These are phyloP conservation scores for Notodonta ziczac DNA, from an alignment of 2,888 invertebrate species.

Conservation along the genomic window DNA sequence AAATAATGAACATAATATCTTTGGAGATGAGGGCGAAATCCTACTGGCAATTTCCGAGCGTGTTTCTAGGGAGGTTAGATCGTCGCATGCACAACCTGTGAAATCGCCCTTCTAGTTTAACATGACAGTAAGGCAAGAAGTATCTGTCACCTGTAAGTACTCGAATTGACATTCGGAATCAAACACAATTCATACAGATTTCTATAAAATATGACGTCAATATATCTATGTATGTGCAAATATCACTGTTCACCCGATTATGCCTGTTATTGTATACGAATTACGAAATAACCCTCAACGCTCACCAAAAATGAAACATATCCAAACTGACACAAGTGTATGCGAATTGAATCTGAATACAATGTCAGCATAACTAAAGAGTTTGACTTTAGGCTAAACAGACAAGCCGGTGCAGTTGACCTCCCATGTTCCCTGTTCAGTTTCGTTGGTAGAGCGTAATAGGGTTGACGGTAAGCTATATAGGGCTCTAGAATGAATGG, in stretches of 20 bases:
- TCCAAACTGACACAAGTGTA: conserved; percentile 55
- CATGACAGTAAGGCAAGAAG: too few species aligned
- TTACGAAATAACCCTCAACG: conserved; percentile 33
- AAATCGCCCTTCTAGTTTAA: too few species aligned
- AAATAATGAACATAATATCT: too few species aligned
- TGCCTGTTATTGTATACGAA: conserved; percentile 32
- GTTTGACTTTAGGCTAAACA: conserved; percentile 64
- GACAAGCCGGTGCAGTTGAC: conserved; percentile 46
- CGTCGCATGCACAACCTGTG: too few species aligned
- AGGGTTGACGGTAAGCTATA: conserved; percentile 40
- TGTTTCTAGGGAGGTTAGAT: too few species aligned
- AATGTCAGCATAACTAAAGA: conserved; percentile 73
- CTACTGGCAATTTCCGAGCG: too few species aligned
- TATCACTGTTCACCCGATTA: conserved; percentile 35
- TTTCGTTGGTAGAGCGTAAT: conserved; percentile 32
- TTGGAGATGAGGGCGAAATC: too few species aligned
- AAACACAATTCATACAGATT: too few species aligned
- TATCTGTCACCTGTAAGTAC: too few species aligned
- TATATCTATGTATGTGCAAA: neutral
- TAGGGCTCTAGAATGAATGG: conserved; percentile 60
- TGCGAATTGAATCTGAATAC: conserved; percentile 69
- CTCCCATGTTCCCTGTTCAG: conserved; percentile 34
- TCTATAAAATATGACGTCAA: too few species aligned
- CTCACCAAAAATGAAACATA: conserved; percentile 53
- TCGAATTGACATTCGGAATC: too few species aligned